A percentile compares a stretch with the other conserved stretches of the same genome.
Evolutionary conservation across 2,113 vertebrate genomes (phyloP).

Genomic region (Tenebrosternarchus preto): DNA sequence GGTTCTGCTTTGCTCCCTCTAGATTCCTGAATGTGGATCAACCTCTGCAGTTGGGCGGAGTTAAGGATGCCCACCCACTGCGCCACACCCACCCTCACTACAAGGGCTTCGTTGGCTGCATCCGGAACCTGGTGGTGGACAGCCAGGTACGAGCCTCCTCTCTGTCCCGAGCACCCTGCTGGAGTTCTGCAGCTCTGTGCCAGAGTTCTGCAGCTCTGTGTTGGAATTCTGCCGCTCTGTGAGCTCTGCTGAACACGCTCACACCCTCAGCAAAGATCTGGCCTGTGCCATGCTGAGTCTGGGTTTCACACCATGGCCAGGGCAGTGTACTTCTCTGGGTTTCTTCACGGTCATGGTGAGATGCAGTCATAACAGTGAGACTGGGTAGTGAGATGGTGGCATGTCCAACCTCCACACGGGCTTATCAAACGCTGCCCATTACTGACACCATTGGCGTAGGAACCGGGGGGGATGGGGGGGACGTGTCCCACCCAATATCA

Average conservation of each 20-base stretch:
- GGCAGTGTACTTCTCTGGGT: too few relatives aligned
- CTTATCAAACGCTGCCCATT: slow-evolving; percentile 8
- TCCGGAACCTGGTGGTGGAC: slow-evolving; percentile 82
- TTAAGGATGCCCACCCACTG: slow-evolving; percentile 73
- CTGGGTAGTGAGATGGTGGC: neutral
- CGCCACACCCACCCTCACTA: slow-evolving; percentile 62
- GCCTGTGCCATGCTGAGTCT: too few relatives aligned
- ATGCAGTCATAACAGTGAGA: neutral
- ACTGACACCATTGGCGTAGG: slow-evolving; percentile 26
- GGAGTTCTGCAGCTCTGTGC: too few relatives aligned
- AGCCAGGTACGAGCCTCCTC: slow-evolving; percentile 76
- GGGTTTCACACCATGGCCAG: too few relatives aligned
- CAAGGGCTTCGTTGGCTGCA: slow-evolving; percentile 80
- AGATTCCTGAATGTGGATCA: slow-evolving; percentile 81
- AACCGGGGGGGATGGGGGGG: too few relatives aligned
- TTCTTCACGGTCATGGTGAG: neutral
- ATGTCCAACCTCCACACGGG: neutral
- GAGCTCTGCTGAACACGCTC: too few relatives aligned
- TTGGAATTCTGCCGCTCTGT: too few relatives aligned
- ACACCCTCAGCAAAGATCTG: too few relatives aligned
- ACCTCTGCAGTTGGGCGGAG: slow-evolving; percentile 85
- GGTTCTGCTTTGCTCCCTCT: neutral
- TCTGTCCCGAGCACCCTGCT: neutral
- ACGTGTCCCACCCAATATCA: too few relatives aligned
- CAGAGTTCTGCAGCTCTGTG: too few relatives aligned